phyloP scores from a whole-genome alignment of 2,113 vertebrate species.

The Meriones unguiculatus region DNA sequence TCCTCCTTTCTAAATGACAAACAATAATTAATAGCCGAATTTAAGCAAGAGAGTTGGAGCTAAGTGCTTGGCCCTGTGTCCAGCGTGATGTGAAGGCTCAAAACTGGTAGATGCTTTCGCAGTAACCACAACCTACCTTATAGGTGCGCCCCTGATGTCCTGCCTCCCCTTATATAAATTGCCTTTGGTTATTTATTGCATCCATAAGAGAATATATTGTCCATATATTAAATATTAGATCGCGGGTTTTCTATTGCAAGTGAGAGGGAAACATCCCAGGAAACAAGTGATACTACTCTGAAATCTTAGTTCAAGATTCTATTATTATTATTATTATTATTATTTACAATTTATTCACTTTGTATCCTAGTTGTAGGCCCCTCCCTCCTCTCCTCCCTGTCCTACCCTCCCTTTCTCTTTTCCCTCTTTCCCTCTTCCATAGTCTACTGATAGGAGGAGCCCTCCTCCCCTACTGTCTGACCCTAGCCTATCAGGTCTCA shows the following conservation, averaged over 20 bases:
- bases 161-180: not conserved
- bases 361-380: too few relatives aligned
- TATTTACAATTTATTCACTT: too few relatives aligned
- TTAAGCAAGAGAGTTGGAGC: not conserved
- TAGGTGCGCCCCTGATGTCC: not conserved
- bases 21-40: not conserved
- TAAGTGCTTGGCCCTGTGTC: not conserved
- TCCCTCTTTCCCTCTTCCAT: too few relatives aligned
- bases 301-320: not conserved
- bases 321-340: too few relatives aligned
- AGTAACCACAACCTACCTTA: not conserved
- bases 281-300: not conserved
- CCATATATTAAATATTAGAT: slow-evolving; percentile 48
- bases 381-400: too few relatives aligned
- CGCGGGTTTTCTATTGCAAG: slow-evolving; percentile 45
- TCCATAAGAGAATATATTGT: not conserved
- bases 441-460: too few relatives aligned
- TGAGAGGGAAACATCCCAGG: not conserved
- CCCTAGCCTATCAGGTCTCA: too few relatives aligned
- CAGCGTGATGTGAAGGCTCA: not conserved
- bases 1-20: not conserved
- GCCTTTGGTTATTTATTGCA: slow-evolving; percentile 28
- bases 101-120: not conserved
- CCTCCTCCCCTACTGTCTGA: too few relatives aligned
- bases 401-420: too few relatives aligned